Evolutionary conservation across 2,113 vertebrate genomes (phyloP), one percentile per base, ranked within the genome.

Genomic region (Pluvianellus socialis): DNA sequence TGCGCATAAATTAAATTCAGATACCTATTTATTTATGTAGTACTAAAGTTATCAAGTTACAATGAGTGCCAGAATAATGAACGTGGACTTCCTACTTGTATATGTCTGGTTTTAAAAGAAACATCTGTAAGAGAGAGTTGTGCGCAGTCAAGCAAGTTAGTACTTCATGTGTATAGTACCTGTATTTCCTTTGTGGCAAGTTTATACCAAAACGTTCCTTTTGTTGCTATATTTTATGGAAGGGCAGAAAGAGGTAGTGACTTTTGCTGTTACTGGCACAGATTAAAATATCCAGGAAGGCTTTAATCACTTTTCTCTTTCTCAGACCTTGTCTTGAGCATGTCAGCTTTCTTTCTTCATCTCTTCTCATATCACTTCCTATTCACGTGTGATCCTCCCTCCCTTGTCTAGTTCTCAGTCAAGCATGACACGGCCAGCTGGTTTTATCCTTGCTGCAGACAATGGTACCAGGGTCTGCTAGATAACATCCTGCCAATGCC

Each of bases 361-460:
- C 62, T 90, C 81, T 75, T 94, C 93, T 96, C 85, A 58, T 93
- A 94, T 77, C 40, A 94, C 90, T 96, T 97, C 85, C 85, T 96
- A 96, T 98, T 97, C 95, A 97, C 73, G 76, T 67, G 82, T 88
- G 95, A 94, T 90, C 94, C 93, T 97, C 96, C 94, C 96, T 97
- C 96, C 55, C 94, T 97, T 97, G 96, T 97, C 96, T 97, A 91
- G 91, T 96, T 97, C 95, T 97, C 68, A 88, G 95, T 96, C 97
- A 98, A 97, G 97, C 96, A 97, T 97, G 96, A 93, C 96, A 81
- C 42, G 62, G 71, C 96, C 98, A 98, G 96, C 96, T 98, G 98
- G 92, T 97, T 97, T 95, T 89, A 96, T 91, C 86, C 62, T 28
- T 92, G 71, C 68, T 8, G 62, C 62, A 95, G 86, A 98, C 96